Conservation (phyloP, 2,888 invertebrate genomes). For the Ypsolopha scabrella region DNA sequence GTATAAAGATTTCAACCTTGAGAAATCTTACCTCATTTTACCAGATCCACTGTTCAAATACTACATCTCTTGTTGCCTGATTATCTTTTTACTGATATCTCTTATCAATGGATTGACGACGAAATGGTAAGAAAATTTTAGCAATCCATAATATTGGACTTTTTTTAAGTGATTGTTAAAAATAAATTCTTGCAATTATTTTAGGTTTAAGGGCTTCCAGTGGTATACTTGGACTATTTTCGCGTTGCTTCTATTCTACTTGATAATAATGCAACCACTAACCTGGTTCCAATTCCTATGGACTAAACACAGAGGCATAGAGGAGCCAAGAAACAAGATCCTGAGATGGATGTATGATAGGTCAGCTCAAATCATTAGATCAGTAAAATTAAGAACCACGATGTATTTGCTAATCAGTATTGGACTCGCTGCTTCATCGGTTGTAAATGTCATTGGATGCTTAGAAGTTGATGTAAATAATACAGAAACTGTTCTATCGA, state of each 20-base stretch:
- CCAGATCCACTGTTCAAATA: slow-evolving; percentile 90
- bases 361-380: slow-evolving; percentile 73
- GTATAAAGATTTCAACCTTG: slow-evolving; percentile 67
- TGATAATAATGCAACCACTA: slow-evolving; percentile 72
- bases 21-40: slow-evolving; percentile 78
- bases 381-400: slow-evolving; percentile 70
- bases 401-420: slow-evolving; percentile 77
- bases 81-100: slow-evolving; percentile 40
- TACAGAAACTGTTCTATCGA: slow-evolving; percentile 37
- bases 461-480: slow-evolving; percentile 28
- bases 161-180: neutral
- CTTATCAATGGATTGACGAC: slow-evolving; percentile 50
- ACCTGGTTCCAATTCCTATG: slow-evolving; percentile 84
- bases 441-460: slow-evolving; percentile 73
- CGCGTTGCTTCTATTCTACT: slow-evolving; percentile 22
- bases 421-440: slow-evolving; percentile 73
- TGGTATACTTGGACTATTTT: slow-evolving; percentile 43
- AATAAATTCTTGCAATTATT: neutral
- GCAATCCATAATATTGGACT: neutral
- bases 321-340: slow-evolving; percentile 64
- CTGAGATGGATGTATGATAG: slow-evolving; percentile 71
- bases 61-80: slow-evolving; percentile 61
- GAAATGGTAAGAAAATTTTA: slow-evolving; percentile 34
- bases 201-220: slow-evolving; percentile 8
- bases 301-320: slow-evolving; percentile 60